phyloP scores from a whole-genome alignment of 2,888 invertebrate genomes.

The Parascotia fuliginaria region DNA sequence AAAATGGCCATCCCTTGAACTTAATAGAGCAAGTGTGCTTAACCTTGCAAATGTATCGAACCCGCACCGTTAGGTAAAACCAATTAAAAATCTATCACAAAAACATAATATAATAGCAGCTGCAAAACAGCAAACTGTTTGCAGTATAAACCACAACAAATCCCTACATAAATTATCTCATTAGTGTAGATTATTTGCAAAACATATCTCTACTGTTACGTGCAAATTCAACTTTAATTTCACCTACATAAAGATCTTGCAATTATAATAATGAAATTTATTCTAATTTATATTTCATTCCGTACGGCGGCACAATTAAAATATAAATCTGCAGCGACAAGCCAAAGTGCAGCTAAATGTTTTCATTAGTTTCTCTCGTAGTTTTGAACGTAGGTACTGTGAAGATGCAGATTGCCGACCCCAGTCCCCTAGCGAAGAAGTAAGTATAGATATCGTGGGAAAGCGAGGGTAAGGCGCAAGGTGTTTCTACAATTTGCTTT shows the following conservation, averaged over 20 bases:
- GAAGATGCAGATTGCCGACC: slow-evolving; percentile 29
- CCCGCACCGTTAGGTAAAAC: no score
- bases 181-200: slow-evolving; percentile 6
- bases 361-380: slow-evolving; percentile 51
- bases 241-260: slow-evolving; percentile 25
- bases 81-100: no score
- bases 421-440: slow-evolving; percentile 36
- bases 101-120: neutral
- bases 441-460: slow-evolving; percentile 59
- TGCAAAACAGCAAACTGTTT: neutral
- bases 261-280: slow-evolving; percentile 37
- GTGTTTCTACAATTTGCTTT: slow-evolving; percentile 69
- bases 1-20: no score
- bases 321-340: slow-evolving; percentile 44
- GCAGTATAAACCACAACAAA: slow-evolving; percentile 1
- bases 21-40: no score
- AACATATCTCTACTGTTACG: slow-evolving; percentile 7
- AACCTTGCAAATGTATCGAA: no score
- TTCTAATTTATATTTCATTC: slow-evolving; percentile 34
- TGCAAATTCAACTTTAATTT: slow-evolving; percentile 18
- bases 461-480: slow-evolving; percentile 54
- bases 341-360: slow-evolving; percentile 46
- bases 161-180: slow-evolving; percentile 3
- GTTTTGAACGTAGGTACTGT: slow-evolving; percentile 44
- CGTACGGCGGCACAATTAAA: slow-evolving; percentile 33